Conservation (phyloP, 2,113 vertebrate species). For the Saccopteryx bilineata region DNA sequence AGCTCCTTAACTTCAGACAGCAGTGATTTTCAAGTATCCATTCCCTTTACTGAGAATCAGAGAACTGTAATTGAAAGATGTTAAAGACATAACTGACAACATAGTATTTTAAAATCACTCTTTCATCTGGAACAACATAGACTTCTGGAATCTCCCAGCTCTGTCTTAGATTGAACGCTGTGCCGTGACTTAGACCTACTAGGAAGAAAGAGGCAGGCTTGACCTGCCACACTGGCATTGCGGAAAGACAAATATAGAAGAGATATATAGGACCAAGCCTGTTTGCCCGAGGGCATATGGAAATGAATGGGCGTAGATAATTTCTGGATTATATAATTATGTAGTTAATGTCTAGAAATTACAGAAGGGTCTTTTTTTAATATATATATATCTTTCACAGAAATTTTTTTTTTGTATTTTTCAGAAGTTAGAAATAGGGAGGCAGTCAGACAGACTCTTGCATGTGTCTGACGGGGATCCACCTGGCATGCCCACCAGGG, state of each 20-base stretch:
- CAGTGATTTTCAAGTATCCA: neutral
- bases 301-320: neutral
- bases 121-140: neutral
- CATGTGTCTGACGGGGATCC: no score
- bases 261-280: neutral
- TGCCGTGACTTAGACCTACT: neutral
- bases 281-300: neutral
- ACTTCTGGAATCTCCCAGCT: neutral
- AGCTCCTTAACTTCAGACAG: neutral
- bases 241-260: neutral
- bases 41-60: neutral
- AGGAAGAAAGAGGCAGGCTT: neutral
- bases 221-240: neutral
- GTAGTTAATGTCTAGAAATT: neutral
- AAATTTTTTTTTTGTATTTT: no score
- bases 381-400: no score
- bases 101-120: neutral
- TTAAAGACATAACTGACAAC: neutral
- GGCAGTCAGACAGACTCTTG: no score
- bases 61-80: neutral
- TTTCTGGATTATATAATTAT: neutral
- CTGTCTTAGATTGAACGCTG: neutral
- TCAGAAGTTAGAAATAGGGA: no score
- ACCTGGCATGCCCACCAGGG: no score
- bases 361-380: neutral